A percentile compares a stretch with the other conserved stretches of the same genome.
phyloP scores from a whole-genome alignment of 1,140 invertebrate genomes.

The Apis cerana region DNA sequence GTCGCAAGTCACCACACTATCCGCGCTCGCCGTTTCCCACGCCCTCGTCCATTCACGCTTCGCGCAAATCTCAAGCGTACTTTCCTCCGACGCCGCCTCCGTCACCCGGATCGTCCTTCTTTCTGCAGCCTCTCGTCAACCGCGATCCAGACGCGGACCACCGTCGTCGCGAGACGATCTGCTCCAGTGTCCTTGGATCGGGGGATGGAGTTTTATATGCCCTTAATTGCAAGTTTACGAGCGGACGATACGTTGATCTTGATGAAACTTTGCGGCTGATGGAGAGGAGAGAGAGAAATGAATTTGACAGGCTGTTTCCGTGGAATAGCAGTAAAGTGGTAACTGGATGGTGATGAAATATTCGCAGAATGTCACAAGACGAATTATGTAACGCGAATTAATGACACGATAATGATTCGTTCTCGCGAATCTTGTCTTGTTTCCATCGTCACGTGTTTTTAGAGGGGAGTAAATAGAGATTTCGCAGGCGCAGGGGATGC shows the following conservation, averaged over 20 bases:
- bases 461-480: constrained; percentile 5
- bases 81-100: constrained; percentile 26
- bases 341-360: neutral
- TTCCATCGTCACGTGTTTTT: no score
- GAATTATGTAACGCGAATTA: no score
- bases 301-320: neutral
- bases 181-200: no score
- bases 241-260: constrained; percentile 11
- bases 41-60: constrained; percentile 79
- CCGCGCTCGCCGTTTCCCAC: constrained; percentile 78
- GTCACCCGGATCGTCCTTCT: neutral
- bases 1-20: constrained; percentile 75
- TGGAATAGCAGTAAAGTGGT: neutral
- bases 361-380: neutral
- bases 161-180: no score
- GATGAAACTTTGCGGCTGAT: neutral
- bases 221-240: constrained; percentile 18
- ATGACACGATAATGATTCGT: no score
- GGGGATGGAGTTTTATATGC: neutral
- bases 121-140: neutral
- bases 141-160: neutral
- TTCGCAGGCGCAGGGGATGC: constrained; percentile 27
- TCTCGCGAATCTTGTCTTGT: neutral
- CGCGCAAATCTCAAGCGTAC: constrained; percentile 78
- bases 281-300: neutral